Evolutionary conservation across 2,888 invertebrate species (phyloP), one percentile per base, ranked within the genome.

Genomic region (Parascotia fuliginaria): DNA sequence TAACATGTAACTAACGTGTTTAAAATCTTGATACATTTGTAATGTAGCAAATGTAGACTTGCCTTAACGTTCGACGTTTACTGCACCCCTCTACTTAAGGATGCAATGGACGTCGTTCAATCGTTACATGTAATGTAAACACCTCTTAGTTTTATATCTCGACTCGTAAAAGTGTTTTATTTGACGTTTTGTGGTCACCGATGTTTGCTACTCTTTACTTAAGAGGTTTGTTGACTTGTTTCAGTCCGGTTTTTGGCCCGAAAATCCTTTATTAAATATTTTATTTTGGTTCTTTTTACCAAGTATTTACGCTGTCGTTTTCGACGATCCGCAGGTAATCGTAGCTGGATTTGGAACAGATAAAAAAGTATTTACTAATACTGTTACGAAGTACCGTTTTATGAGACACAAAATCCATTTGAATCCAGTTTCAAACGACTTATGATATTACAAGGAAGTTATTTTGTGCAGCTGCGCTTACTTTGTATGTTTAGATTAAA

Each of bases 101-200:
- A 63, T 54, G 63, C 63, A 57, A 54, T 58, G 64, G 32, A 63
- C 33, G 58, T 51, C 47, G 44, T 22, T 9, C 45, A 45, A 52
- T 46, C 58, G 46, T 63, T 42, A 47, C 44, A 22, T 28, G 38
- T 34, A 27, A 54, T 67, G 64, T 57, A 66, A 63, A 67, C 67
- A 63, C 40, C 50, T 47, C 53, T 67, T 54, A 63, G 48, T 63
- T 64, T 66, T 64, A 64, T 51, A 42, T 33, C 16, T 28, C 5
- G 40, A 45, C 50, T 58, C 59, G 63, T 63, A 58, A 63, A 63
- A 62, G 50, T 54, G 63, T 63, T 67, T 63, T 58, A 63, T 63
- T 58, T 52, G 54, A 54, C 27, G 42, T 40, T 45, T 49, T 47
- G 52, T 11, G 54, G 58, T 42, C 46, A 16, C 38, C 46, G 11